A percentile compares a stretch with the other conserved stretches of the same genome.
Conservation (phyloP, 2,797 vertebrate species). For the Dendrocincla tyrannina region DNA sequence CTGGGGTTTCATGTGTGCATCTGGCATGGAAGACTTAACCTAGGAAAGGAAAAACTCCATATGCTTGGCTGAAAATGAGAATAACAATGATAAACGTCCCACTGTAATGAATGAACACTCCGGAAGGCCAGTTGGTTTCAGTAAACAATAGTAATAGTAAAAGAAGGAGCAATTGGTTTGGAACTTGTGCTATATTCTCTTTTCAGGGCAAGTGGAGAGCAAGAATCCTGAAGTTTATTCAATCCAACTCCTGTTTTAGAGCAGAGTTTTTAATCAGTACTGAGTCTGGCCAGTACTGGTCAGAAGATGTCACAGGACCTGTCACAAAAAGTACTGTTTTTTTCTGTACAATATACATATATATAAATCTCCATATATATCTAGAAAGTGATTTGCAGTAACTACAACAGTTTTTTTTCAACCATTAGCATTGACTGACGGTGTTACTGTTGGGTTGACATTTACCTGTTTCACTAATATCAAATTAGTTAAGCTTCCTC, state of each 20-base stretch:
- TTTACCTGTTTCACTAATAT: not conserved
- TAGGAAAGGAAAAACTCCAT: not conserved
- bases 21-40: not conserved
- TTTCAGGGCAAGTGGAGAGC: not conserved
- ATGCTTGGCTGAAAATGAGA: not conserved
- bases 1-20: not conserved
- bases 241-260: not conserved
- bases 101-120: not conserved
- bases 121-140: not conserved
- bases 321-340: not conserved
- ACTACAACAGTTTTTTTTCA: not conserved
- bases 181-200: not conserved
- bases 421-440: not conserved
- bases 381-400: not conserved
- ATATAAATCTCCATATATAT: too few species aligned
- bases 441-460: not conserved
- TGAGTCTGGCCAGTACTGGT: rapidly evolving
- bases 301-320: not conserved
- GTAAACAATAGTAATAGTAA: not conserved
- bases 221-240: not conserved
- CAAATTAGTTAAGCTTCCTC: not conserved
- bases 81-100: not conserved
- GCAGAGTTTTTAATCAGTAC: not conserved
- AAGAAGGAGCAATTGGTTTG: not conserved
- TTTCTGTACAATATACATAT: not conserved